Evolutionary conservation across 2,888 invertebrate genomes (phyloP), one percentile per base, ranked within the genome.

Genomic region (Syrphus vitripennis): DNA sequence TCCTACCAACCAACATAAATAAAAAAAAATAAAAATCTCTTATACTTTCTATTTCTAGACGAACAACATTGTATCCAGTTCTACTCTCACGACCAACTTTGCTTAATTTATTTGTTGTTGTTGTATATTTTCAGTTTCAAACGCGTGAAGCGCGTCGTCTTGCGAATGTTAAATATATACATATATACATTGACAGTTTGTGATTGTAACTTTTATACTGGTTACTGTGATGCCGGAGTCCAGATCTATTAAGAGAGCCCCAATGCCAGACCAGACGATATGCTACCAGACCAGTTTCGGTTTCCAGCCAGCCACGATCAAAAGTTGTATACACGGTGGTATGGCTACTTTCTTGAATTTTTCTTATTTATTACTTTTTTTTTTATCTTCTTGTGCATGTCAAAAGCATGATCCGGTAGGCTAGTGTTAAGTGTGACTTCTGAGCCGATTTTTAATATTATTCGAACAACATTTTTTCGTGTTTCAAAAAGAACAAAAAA

Each of bases 41-140:
- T 76, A n/a, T n/a, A 84, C 84, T 84, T 84, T 84, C 84, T 84
- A 84, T 84, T 81, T 76, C 76, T 45, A 69, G 59, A 71, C 31
- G 10, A 50, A 24, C n/a, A 4, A 19, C 10, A 21, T 14, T 57
- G 14, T 57, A 53, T 12, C 21, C 76, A 71, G 78, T 78, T 83
- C 50, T n/a, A n/a, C n/a, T 57, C 45, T 65, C 26, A 67, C 65
- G 48, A 34, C 71, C 53, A 42, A 29, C 72, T 31, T 24, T 5
- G 19, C 34, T 48, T n/a, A 74, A 14, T 50, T 6, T 19, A 21
- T 37, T 34, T 4, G 4, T 19, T 31, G 16, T 10, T 29, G 3
- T 16, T 31, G 1, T 37, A 14, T 61, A 40, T 45, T 55, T 55
- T 69, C 37, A 21, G 26, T 53, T 61, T 24, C 53, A 16, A 61